Conservation (phyloP, 2,113 vertebrate genomes). For the Vidua macroura region DNA sequence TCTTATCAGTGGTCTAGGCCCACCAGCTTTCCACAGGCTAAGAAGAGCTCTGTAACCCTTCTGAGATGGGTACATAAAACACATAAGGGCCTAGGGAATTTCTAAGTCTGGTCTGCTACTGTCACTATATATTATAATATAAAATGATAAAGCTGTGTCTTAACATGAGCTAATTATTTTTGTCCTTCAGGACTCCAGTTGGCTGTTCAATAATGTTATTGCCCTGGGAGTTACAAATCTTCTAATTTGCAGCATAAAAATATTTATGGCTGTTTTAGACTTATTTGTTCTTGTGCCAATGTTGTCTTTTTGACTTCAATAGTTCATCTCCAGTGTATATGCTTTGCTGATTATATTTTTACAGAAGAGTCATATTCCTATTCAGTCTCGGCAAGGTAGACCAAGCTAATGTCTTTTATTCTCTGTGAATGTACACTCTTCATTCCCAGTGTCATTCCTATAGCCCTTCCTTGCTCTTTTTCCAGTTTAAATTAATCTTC, state of each 20-base stretch:
- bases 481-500: neutral
- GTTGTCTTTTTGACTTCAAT: constrained; percentile 51
- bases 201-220: constrained; percentile 51
- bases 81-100: neutral
- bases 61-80: neutral
- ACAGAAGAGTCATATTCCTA: neutral
- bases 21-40: neutral
- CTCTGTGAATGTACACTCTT: neutral
- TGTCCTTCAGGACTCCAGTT: constrained; percentile 59
- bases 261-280: constrained; percentile 43
- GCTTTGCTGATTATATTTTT: constrained; percentile 10
- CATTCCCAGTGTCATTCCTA: neutral
- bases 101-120: neutral
- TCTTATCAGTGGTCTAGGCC: neutral
- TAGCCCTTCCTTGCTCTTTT: neutral
- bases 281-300: constrained; percentile 43
- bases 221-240: constrained; percentile 57
- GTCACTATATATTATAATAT: constrained; percentile 47
- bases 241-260: constrained; percentile 50
- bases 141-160: constrained; percentile 55
- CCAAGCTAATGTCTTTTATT: neutral
- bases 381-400: neutral
- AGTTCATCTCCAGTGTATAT: constrained; percentile 28
- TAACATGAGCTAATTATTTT: constrained; percentile 63
- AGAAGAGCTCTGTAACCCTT: neutral